phyloP scores from a whole-genome alignment of 2,888 invertebrate genomes.

The Keiferia lycopersicella region DNA sequence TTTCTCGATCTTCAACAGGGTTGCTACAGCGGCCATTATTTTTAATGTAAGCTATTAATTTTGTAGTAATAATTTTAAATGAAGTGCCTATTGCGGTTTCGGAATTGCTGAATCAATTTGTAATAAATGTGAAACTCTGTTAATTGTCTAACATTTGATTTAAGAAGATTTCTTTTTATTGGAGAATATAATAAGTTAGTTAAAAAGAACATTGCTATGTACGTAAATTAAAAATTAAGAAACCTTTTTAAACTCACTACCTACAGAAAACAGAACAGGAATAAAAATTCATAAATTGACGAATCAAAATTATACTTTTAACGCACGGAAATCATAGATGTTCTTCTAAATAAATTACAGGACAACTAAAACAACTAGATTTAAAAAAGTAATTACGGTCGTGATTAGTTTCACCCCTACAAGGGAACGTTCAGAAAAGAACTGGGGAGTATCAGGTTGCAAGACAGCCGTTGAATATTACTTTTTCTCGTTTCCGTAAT shows the following conservation, averaged over 20 bases:
- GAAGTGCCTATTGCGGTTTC: neutral
- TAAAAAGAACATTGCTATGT: no score
- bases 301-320: no score
- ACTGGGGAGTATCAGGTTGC: neutral
- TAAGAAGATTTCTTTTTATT: no score
- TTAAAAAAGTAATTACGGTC: no score
- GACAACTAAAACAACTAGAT: no score
- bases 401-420: conserved; percentile 18
- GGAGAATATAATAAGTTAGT: no score
- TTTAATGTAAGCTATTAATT: conserved; percentile 13
- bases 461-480: conserved; percentile 16
- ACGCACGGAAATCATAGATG: no score
- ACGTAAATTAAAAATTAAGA: no score
- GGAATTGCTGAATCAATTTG: neutral
- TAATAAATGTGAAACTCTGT: neutral
- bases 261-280: no score
- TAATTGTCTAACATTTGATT: neutral
- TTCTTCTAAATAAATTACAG: no score
- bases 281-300: no score
- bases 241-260: no score
- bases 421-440: conserved; percentile 7
- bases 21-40: conserved; percentile 10
- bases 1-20: conserved; percentile 19
- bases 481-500: conserved; percentile 9
- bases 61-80: neutral